Conservation (phyloP, 2,888 invertebrate genomes). For the Mesorhabditis belari region DNA sequence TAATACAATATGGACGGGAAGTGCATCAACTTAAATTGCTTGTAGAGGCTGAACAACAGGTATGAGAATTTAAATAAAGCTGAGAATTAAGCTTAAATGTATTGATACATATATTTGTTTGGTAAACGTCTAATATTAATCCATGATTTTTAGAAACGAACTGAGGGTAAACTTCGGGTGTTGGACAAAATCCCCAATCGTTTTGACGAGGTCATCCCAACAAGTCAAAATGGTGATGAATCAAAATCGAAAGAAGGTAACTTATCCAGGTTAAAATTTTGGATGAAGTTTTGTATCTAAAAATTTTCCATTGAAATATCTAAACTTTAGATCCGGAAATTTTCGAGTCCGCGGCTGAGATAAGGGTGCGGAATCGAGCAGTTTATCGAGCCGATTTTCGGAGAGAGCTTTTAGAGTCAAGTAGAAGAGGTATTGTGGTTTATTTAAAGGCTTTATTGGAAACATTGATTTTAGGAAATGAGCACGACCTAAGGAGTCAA, state of each 20-base stretch:
- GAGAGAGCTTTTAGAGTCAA: conserved; percentile 28
- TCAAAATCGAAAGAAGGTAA: too few relatives aligned
- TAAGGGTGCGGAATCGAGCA: conserved; percentile 20
- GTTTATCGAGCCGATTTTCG: conserved; percentile 39
- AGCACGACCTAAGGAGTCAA: conserved; percentile 72
- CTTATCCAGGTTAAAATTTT: too few relatives aligned
- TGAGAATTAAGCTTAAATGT: too few relatives aligned
- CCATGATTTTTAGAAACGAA: background rate
- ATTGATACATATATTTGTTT: too few relatives aligned
- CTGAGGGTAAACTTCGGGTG: background rate
- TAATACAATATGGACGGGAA: background rate
- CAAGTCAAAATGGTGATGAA: too few relatives aligned
- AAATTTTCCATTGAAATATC: background rate
- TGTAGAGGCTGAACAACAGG: background rate
- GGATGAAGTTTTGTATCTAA: background rate
- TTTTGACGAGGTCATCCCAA: background rate
- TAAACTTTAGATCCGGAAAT: background rate
- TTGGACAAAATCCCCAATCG: background rate
- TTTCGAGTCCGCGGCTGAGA: conserved; percentile 19
- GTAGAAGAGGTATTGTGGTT: too few relatives aligned
- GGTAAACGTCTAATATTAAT: background rate
- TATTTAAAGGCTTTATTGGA: background rate
- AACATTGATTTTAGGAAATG: conserved; percentile 52
- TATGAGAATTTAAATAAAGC: too few relatives aligned
- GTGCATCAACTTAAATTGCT: background rate